These are phyloP conservation scores for Alexandromys fortis DNA, from an alignment of 2,113 vertebrate species.

Conservation along the genomic window DNA sequence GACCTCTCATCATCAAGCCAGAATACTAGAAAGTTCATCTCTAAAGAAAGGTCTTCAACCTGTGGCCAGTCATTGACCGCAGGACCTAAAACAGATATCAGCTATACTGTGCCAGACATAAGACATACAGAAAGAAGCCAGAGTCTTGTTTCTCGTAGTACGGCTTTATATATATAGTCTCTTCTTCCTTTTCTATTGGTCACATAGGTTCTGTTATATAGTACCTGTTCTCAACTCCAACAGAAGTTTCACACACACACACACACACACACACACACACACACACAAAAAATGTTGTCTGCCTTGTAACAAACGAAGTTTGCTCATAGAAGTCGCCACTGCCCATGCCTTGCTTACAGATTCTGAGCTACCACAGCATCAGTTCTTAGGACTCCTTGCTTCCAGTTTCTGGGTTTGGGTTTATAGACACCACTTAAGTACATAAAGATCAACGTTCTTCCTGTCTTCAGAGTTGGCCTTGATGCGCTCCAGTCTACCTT, in stretches of 20 bases:
- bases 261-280: too few species aligned
- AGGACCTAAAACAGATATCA: background rate
- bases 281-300: background rate
- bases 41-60: background rate
- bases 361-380: background rate
- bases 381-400: background rate
- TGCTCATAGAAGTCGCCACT: background rate
- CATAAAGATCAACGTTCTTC: background rate
- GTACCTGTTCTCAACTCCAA: background rate
- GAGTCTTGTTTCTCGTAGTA: background rate
- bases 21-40: background rate
- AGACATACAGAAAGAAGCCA: background rate
- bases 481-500: background rate
- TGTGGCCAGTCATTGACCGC: background rate
- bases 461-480: background rate
- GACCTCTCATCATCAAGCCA: background rate
- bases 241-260: background rate
- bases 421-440: background rate
- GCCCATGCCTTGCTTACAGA: background rate
- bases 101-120: background rate
- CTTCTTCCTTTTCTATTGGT: background rate
- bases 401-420: background rate
- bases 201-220: background rate
- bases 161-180: background rate
- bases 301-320: background rate